Base-by-base conservation (phyloP, 2,888 invertebrate genomes). In the Callimorpha dominula region DNA sequence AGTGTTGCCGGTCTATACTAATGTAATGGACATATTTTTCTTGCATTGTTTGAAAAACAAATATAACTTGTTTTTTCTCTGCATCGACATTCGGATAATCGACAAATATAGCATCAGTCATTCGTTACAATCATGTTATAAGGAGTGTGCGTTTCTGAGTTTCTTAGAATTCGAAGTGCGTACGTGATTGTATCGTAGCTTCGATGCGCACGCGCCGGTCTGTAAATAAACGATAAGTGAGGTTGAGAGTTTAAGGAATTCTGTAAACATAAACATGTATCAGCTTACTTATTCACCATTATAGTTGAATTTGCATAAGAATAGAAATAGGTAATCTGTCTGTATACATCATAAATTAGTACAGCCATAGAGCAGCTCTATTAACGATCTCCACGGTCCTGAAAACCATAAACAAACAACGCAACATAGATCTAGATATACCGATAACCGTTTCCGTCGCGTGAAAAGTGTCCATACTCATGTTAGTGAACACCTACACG, bases 131-230 rank as follows among this genome's bases (percentile, higher is more conserved):
- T 54, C 57, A 43, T 42, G 40, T 50, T 50, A 17, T 31, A 60
- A 52, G 43, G n/a, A 40, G 68, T 31, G 66, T 71, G 71, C 72
- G 72, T 72, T 78, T 40, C 70, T 74, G 66, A 65, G 60, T 70
- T 83, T 84, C 85, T 77, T 15, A 64, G 85, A 83, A 84, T 46
- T n/a, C 68, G 15, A 75, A 67, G 68, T 84, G 85, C 81, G 83
- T 80, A 73, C 77, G 78, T 79, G 82, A 77, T 78, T 77, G 70
- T 78, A 77, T 79, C 17, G 72, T 60, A 65, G 73, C 72, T 64
- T 63, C 50, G 42, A 20, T 83, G 85, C 83, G 85, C 83, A 81
- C 81, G 83, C 81, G 85, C 63, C 71, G 75, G 9, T 75, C 20
- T 63, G 73, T 74, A 79, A 82, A 83, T 83, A 83, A 81, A 65